Percentiles rank a stretch among this genome's conserved stretches.
These are phyloP conservation scores for Araneus ventricosus DNA, from an alignment of 1,140 invertebrate genomes.

Conservation along the genomic window DNA sequence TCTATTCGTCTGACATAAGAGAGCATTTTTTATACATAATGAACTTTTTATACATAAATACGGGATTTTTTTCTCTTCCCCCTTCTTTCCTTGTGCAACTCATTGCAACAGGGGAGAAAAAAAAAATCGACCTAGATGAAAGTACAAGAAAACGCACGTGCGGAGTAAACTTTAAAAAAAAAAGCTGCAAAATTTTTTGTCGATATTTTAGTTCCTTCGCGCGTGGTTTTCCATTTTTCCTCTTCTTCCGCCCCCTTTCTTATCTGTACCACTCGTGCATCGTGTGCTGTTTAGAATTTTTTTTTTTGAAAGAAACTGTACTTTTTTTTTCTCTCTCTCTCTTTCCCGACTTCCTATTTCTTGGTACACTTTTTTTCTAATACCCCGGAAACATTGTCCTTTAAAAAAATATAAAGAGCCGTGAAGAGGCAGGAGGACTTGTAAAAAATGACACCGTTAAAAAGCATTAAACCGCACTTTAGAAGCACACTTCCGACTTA, in stretches of 20 bases:
- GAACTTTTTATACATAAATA: constrained; percentile 57
- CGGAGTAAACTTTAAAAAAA: constrained; percentile 8
- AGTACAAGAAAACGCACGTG: constrained; percentile 54
- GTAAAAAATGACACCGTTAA: constrained; percentile 71
- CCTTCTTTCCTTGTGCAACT: neutral
- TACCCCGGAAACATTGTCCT: constrained; percentile 69
- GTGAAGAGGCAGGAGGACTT: neutral
- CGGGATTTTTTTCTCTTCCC: neutral
- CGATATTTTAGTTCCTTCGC: constrained; percentile 49
- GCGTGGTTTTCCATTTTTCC: constrained; percentile 37
- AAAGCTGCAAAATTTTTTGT: neutral
- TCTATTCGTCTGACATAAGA: constrained; percentile 39
- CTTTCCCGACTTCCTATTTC: constrained; percentile 29
- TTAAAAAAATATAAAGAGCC: constrained; percentile 23
- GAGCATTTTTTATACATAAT: constrained; percentile 55
- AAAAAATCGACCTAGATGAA: constrained; percentile 67
- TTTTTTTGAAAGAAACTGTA: neutral
- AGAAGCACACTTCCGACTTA: constrained; percentile 53
- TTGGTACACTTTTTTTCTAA: neutral
- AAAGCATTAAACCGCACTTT: constrained; percentile 58
- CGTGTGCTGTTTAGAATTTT: neutral
- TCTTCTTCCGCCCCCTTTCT: constrained; percentile 18
- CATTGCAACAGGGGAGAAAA: neutral
- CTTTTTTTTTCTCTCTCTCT: neutral
- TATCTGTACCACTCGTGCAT: constrained; percentile 28